phyloP scores from a whole-genome alignment of 2,797 vertebrate species.

The Benthosema pterotum region DNA sequence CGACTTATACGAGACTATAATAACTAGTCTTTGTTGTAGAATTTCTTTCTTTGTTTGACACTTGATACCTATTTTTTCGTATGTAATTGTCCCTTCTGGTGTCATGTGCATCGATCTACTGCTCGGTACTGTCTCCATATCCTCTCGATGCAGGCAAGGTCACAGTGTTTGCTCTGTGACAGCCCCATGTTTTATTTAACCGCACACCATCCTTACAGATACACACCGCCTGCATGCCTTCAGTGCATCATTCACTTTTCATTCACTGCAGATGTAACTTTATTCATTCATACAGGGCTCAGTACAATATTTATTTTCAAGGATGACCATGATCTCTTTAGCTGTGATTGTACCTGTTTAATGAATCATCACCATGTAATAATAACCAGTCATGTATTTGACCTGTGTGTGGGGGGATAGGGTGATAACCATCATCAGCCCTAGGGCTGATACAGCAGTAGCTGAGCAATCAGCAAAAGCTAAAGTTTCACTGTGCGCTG shows the following conservation, averaged over 20 bases:
- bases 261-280: slow-evolving; percentile 5
- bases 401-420: no score
- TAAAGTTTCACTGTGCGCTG: no score
- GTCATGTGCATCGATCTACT: slow-evolving; percentile 33
- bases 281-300: neutral
- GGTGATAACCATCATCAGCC: no score
- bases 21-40: neutral
- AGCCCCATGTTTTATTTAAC: slow-evolving; percentile 12
- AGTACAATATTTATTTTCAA: neutral
- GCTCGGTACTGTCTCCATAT: slow-evolving; percentile 27
- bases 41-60: slow-evolving; percentile 25
- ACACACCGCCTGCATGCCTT: neutral
- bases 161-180: slow-evolving; percentile 25
- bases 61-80: slow-evolving; percentile 26
- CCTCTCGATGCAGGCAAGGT: slow-evolving; percentile 28
- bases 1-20: no score
- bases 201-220: neutral
- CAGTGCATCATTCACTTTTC: slow-evolving; percentile 1
- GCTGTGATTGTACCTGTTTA: no score
- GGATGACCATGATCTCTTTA: no score
- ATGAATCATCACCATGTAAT: no score
- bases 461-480: no score
- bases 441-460: no score
- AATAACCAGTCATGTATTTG: no score
- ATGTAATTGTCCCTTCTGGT: slow-evolving; percentile 24